Percentiles rank a stretch among this genome's conserved stretches.
Evolutionary conservation across 2,888 invertebrate species (phyloP).

Genomic region (Prostheceraeus crozeri): DNA sequence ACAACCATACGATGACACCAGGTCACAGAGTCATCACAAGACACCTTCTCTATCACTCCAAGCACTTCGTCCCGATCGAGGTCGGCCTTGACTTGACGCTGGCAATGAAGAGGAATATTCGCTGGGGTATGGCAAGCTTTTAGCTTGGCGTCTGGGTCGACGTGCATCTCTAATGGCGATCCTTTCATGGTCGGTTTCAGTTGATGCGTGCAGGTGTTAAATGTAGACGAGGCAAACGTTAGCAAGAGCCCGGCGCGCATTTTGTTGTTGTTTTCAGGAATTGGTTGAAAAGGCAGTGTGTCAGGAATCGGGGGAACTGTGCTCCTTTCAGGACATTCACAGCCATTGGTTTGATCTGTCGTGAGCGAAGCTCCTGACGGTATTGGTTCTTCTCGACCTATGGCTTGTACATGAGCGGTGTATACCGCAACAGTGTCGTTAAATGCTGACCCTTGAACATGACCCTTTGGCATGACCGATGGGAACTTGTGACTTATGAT

Average conservation of each 20-base stretch:
- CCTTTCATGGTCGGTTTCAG: background rate
- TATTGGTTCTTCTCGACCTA: too few species aligned
- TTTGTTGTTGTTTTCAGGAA: slow-evolving; percentile 13
- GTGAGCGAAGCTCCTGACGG: too few species aligned
- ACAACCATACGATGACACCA: slow-evolving; percentile 11
- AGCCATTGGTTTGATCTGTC: too few species aligned
- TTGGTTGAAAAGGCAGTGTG: background rate
- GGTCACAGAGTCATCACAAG: slow-evolving; percentile 3
- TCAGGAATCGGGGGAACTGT: background rate
- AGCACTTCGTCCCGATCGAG: background rate
- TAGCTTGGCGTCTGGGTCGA: background rate
- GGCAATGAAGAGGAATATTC: background rate
- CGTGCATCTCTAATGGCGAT: background rate
- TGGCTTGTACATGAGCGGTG: too few species aligned
- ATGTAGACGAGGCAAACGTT: background rate
- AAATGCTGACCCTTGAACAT: too few species aligned
- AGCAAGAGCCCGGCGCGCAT: background rate
- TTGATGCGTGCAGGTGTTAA: background rate
- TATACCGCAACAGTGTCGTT: too few species aligned
- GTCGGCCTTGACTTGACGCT: background rate
- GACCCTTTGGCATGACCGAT: too few species aligned
- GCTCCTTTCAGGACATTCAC: background rate
- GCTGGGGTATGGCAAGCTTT: slow-evolving; percentile 8
- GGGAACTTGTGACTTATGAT: too few species aligned
- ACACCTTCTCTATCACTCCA: background rate